These are phyloP conservation scores for Halocaridina rubra DNA, from an alignment of 2,888 invertebrate genomes.

Conservation along the genomic window DNA sequence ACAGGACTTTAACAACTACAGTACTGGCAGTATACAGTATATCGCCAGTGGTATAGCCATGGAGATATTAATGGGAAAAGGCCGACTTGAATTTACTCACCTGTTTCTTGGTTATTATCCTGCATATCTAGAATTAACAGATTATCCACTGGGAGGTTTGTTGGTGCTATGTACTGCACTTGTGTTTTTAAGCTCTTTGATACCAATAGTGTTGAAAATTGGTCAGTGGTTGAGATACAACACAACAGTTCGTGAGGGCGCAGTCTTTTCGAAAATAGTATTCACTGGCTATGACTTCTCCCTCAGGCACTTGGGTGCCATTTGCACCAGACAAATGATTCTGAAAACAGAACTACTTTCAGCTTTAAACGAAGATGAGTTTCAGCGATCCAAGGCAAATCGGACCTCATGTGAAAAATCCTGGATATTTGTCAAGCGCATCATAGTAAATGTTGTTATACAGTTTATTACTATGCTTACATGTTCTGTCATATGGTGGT, in stretches of 20 bases:
- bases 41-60: background rate
- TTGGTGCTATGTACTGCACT: background rate
- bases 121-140: background rate
- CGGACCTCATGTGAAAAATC: background rate
- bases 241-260: constrained; percentile 5
- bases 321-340: background rate
- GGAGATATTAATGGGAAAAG: constrained; percentile 19
- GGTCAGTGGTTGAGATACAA: constrained; percentile 43
- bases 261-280: constrained; percentile 27
- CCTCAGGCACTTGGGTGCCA: background rate
- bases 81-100: constrained; percentile 6
- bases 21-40: background rate
- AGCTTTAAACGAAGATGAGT: constrained; percentile 24
- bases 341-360: constrained; percentile 28
- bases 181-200: constrained; percentile 16
- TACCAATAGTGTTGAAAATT: constrained; percentile 1
- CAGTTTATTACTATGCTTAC: background rate
- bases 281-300: constrained; percentile 25
- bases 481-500: background rate
- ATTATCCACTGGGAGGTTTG: background rate
- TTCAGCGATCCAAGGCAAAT: background rate
- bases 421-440: background rate
- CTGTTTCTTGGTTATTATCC: constrained; percentile 39
- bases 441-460: constrained; percentile 1
- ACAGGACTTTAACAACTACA: background rate